Evolutionary conservation across 2,888 invertebrate species (phyloP), one percentile per base, ranked within the genome.

Genomic region (Dryomyza anilis): DNA sequence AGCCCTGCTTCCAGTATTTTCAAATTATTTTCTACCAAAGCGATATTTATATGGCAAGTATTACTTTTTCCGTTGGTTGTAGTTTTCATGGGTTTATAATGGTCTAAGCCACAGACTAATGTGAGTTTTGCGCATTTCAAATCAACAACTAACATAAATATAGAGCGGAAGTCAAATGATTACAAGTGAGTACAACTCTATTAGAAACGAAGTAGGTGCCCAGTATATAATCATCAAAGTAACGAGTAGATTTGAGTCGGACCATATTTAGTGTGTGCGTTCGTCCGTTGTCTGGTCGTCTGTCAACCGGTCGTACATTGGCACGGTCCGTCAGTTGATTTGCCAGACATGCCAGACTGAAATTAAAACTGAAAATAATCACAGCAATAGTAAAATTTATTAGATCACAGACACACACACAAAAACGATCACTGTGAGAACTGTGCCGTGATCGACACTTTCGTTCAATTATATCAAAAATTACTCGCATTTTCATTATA

Each of bases 381-480:
- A 36, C 30, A 16, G 36, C n/a, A 33, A 30, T 33, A 16, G 19
- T 16, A 12, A 33, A 55, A 55, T 43, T 14, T 25, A 56, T 56
- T 56, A 56, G 56, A 56, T 56, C 56, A 56, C 56, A 56, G 39
- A 39, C 12, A 39, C n/a, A 6, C n/a, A 52, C 21, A 14, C 14
- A 21, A 25, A 4, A 16, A 27, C n/a, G 56, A 19, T 23, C 6
- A 19, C 36, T 36, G 58, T 58, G 59, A 33, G 48, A 60, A 48
- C 50, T 14, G n/a, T 27, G 29, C 4, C 30, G 33, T 7, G 36
- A n/a, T 33, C 48, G 48, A 60, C 48, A 60, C 59, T 60, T 60
- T 60, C 59, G 59, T 36, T 60, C 59, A 60, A 60, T 60, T 60
- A 60, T 48, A 48, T 29, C 23, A 21, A 48, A 48, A 12, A 33